Conservation (phyloP, 2,888 invertebrate species). For the Papilio gigon region DNA sequence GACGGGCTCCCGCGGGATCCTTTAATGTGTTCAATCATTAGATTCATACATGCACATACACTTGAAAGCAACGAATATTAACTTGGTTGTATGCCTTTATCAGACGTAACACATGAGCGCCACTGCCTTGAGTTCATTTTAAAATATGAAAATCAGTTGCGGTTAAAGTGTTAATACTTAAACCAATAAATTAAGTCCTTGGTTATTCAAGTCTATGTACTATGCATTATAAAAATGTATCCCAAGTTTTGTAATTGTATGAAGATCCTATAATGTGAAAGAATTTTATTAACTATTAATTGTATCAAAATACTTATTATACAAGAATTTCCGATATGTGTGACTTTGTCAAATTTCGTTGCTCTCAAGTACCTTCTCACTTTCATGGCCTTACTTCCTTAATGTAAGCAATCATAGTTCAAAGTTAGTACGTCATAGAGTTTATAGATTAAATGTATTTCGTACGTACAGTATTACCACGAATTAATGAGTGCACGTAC, state of each 20-base stretch:
- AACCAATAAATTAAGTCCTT: too few relatives aligned
- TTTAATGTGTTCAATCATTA: constrained; percentile 40
- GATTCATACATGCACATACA: constrained; percentile 19
- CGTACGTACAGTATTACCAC: constrained; percentile 52
- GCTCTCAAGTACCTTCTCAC: constrained; percentile 18
- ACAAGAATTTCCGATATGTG: background rate
- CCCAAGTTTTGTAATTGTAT: too few relatives aligned
- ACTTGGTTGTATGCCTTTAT: background rate
- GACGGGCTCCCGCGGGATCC: constrained; percentile 21
- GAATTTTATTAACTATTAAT: too few relatives aligned
- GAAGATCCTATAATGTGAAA: too few relatives aligned
- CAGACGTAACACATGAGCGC: background rate
- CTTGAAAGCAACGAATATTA: constrained; percentile 10
- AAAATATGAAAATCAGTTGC: too few relatives aligned
- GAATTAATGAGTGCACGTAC: constrained; percentile 49
- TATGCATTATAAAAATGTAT: too few relatives aligned
- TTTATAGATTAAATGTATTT: constrained; percentile 43
- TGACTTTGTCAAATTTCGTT: background rate
- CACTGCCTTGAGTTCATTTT: background rate
- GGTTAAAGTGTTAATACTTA: too few relatives aligned
- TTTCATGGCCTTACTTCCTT: constrained; percentile 36
- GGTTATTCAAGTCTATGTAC: too few relatives aligned
- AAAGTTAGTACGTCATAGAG: constrained; percentile 50
- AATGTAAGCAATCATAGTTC: constrained; percentile 47
- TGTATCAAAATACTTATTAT: too few relatives aligned